Conservation (phyloP, 2,888 invertebrate genomes). For the Zele albiditarsus region DNA sequence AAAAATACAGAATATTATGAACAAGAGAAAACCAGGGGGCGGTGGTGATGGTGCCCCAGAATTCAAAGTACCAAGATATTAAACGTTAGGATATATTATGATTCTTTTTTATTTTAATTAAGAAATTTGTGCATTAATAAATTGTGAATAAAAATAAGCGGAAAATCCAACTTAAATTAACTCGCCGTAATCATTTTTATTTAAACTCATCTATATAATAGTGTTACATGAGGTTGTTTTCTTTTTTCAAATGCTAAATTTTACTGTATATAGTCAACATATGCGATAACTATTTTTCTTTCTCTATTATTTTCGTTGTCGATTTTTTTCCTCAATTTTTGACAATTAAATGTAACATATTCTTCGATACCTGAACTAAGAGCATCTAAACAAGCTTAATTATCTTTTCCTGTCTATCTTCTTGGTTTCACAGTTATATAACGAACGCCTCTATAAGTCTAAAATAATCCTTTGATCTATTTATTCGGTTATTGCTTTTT, state of each 20-base stretch:
- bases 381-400: conserved; percentile 2
- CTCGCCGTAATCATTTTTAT: conserved; percentile 38
- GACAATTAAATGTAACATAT: conserved; percentile 15
- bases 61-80: conserved; percentile 81
- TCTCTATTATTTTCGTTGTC: conserved; percentile 36
- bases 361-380: conserved; percentile 4
- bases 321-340: conserved; percentile 9
- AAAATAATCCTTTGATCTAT: background rate
- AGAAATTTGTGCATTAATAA: background rate
- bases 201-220: conserved; percentile 37
- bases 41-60: conserved; percentile 76
- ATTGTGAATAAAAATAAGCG: background rate
- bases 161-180: conserved; percentile 2
- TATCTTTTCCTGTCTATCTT: background rate
- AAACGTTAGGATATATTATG: conserved; percentile 51
- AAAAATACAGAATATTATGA: conserved; percentile 94
- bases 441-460: background rate
- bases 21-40: conserved; percentile 82
- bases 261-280: conserved; percentile 26
- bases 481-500: background rate
- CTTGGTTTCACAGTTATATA: background rate
- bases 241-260: conserved; percentile 14
- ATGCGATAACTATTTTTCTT: conserved; percentile 16
- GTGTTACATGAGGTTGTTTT: conserved; percentile 32
- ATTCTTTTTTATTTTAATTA: conserved; percentile 10